Base-by-base conservation (phyloP, 2,113 vertebrate genomes). In the Chaetodon trifascialis region DNA sequence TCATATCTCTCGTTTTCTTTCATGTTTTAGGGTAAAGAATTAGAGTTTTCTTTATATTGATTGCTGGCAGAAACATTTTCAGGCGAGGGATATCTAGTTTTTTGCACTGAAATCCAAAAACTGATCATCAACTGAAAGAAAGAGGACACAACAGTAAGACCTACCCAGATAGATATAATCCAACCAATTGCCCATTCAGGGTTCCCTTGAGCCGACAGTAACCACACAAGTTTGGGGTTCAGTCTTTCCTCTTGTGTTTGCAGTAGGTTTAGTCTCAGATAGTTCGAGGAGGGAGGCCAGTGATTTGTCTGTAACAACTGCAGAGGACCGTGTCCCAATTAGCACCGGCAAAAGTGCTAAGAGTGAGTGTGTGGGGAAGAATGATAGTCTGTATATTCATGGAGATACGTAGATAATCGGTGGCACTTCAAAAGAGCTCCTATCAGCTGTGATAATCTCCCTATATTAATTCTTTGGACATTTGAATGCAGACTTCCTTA, bases 391-490 rank as follows among this genome's bases (percentile, higher is more conserved):
- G 68, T 89, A 73, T 90, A 80, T 86, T 90, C 76, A 80, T 59
- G 73, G 81, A 92, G 93, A 92, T 94, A 82, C 91, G 92, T 54
- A 87, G 89, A 94, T 94, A 86, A 92, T 90, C 82, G 14, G 80
- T 69, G n/a, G 52, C 84, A 92, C 92, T 92, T 94, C 92, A 94
- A 91, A 90, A 90, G 83, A 86, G 59, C 78, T 71, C n/a, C 52
- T 92, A 94, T 94, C 93, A 80, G 70, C 25, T 9, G 54, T 14
- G 91, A 93, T 92, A 90, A 94, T 94, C 92, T 93, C 73, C 15
- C 86, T 83, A 80, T 89, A 91, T 94, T 94, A 92, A 92, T 92
- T 93, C 86, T 90, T 89, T 92, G 86, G 82, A 87, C 86, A 84
- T 92, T 91, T 88, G 80, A 92, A 89, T 64, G 78, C 80, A 30